A percentile compares a stretch with the other conserved stretches of the same genome.
phyloP scores from a whole-genome alignment of 2,888 invertebrate genomes.

The Drosophila lutescens region DNA sequence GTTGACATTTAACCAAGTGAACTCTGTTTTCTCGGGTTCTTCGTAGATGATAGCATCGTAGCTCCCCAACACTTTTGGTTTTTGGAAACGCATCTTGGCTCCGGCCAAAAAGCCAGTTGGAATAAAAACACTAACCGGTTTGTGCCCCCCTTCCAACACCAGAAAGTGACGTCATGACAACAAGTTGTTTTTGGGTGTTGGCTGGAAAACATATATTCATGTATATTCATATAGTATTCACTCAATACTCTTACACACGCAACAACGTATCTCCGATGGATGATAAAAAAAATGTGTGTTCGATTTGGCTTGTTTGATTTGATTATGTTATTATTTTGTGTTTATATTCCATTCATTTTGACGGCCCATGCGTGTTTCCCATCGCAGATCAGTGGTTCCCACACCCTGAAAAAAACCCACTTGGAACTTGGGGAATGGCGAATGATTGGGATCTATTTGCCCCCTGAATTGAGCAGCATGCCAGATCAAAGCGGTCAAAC shows the following conservation, averaged over 20 bases:
- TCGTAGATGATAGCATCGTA: constrained; percentile 11
- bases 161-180: constrained; percentile 55
- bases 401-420: constrained; percentile 10
- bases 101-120: constrained; percentile 22
- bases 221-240: constrained; percentile 12
- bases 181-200: constrained; percentile 63
- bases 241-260: constrained; percentile 17
- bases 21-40: not conserved
- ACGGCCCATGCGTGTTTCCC: constrained; percentile 56
- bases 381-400: constrained; percentile 49
- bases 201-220: constrained; percentile 22
- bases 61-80: not conserved
- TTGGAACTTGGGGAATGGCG: constrained; percentile 24
- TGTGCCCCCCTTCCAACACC: not conserved
- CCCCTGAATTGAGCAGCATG: constrained; percentile 54
- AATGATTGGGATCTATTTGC: constrained; percentile 31
- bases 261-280: constrained; percentile 30
- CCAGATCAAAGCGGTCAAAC: constrained; percentile 68
- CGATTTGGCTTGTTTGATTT: constrained; percentile 67
- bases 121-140: constrained; percentile 35
- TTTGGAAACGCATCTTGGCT: constrained; percentile 35
- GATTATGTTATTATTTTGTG: constrained; percentile 73
- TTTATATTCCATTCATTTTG: constrained; percentile 60
- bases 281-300: constrained; percentile 36
- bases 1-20: constrained; percentile 19